Conservation (phyloP, 1,140 invertebrate genomes). For the Maniola jurtina region DNA sequence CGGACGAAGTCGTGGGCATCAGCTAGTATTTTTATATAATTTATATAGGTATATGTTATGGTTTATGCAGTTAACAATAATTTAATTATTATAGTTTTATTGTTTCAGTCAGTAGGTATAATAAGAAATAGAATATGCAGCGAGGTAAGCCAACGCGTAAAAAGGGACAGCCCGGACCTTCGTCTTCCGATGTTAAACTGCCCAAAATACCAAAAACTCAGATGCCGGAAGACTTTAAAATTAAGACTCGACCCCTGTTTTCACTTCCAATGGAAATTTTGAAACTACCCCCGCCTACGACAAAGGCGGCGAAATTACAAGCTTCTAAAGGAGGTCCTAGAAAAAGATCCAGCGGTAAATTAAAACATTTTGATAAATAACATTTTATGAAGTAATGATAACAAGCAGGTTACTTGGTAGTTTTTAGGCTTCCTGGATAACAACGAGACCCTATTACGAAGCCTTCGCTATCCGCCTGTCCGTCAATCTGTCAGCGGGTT, state of each 20-base stretch:
- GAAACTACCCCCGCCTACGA: constrained; percentile 55
- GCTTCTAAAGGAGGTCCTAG: constrained; percentile 39
- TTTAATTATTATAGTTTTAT: not conserved
- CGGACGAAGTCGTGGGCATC: no score
- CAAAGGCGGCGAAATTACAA: constrained; percentile 47
- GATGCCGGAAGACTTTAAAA: constrained; percentile 78
- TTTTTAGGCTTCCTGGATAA: no score
- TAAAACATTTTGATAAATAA: not conserved
- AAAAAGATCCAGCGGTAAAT: constrained; percentile 52
- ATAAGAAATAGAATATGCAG: constrained; percentile 36
- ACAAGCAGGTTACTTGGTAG: not conserved
- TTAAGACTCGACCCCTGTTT: constrained; percentile 75
- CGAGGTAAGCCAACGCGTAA: constrained; percentile 46
- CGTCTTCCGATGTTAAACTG: constrained; percentile 50
- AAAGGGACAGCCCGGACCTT: constrained; percentile 49
- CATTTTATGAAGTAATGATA: not conserved
- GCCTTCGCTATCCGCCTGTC: no score
- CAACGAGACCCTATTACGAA: no score
- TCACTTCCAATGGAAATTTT: constrained; percentile 78
- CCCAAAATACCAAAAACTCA: constrained; percentile 74
- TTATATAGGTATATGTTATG: no score
- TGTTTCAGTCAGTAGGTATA: constrained; percentile 5
- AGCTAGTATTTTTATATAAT: no score
- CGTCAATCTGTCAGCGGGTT: no score
- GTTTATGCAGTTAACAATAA: no score